These are phyloP conservation scores for Tragulus kanchil DNA, from an alignment of 2,113 vertebrate genomes.

Conservation along the genomic window DNA sequence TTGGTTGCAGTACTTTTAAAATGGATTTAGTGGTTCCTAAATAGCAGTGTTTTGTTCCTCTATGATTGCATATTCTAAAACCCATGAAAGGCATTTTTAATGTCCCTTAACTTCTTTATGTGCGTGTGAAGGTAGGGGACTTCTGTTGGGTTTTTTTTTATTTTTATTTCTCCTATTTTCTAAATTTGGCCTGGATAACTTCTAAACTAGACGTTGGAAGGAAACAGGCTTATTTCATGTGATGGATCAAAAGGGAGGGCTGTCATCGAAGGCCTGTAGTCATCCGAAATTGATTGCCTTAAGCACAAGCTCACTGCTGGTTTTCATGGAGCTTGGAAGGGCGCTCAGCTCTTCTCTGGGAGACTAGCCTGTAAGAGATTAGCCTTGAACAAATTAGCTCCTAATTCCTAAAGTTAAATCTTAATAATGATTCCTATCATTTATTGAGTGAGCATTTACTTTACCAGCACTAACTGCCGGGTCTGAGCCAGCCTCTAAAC, in stretches of 20 bases:
- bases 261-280: not conserved
- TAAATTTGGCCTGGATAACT: not conserved
- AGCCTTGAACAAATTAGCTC: not conserved
- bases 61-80: not conserved
- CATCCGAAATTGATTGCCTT: not conserved
- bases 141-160: too few relatives aligned
- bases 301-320: not conserved
- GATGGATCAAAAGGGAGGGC: not conserved
- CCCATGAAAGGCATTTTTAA: not conserved
- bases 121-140: too few relatives aligned
- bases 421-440: not conserved
- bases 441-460: constrained; percentile 4
- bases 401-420: not conserved
- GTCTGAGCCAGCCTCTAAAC: not conserved
- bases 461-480: not conserved
- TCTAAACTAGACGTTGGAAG: not conserved
- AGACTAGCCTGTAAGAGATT: not conserved
- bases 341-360: not conserved
- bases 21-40: not conserved
- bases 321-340: not conserved
- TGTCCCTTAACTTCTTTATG: too few relatives aligned
- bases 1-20: not conserved
- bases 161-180: too few relatives aligned
- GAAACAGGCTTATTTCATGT: not conserved
- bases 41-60: not conserved